Evolutionary conservation across 2,797 vertebrate species (phyloP).

Genomic region (Sternotherus odoratus): DNA sequence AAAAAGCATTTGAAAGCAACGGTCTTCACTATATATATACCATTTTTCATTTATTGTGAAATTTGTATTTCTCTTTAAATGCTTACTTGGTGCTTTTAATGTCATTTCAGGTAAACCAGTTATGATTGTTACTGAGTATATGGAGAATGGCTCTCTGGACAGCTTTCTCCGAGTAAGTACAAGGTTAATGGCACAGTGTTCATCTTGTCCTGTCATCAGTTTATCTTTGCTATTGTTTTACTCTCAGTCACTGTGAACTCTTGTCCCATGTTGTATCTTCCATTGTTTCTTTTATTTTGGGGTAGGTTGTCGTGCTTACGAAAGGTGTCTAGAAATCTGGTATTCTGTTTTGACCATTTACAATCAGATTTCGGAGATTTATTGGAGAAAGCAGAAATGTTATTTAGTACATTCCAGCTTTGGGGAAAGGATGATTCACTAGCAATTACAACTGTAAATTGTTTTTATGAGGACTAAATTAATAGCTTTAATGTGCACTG

Average conservation of each 20-base stretch:
- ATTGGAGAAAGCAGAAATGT: background rate
- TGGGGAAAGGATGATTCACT: background rate
- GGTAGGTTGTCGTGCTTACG: background rate
- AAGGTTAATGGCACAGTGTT: background rate
- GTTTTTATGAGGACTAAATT: constrained; percentile 3
- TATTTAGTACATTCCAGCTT: background rate
- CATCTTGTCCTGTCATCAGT: background rate
- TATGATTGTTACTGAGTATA: constrained; percentile 88
- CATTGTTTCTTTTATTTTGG: background rate
- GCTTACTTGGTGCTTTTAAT: constrained; percentile 28
- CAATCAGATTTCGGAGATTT: background rate
- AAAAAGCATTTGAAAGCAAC: background rate
- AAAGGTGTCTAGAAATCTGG: background rate
- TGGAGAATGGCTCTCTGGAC: constrained; percentile 89
- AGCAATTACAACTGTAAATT: background rate
- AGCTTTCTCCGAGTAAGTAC: constrained; percentile 85
- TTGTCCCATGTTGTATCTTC: background rate
- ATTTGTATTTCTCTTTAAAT: background rate
- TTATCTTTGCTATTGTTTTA: background rate
- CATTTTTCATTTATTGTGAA: constrained; percentile 70
- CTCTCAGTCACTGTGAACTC: background rate
- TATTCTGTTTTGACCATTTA: background rate
- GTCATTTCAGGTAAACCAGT: constrained; percentile 84
- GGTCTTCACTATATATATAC: constrained; percentile 25
- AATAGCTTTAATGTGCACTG: background rate